phyloP scores from a whole-genome alignment of 2,113 vertebrate genomes.

The Ifrita kowaldi region DNA sequence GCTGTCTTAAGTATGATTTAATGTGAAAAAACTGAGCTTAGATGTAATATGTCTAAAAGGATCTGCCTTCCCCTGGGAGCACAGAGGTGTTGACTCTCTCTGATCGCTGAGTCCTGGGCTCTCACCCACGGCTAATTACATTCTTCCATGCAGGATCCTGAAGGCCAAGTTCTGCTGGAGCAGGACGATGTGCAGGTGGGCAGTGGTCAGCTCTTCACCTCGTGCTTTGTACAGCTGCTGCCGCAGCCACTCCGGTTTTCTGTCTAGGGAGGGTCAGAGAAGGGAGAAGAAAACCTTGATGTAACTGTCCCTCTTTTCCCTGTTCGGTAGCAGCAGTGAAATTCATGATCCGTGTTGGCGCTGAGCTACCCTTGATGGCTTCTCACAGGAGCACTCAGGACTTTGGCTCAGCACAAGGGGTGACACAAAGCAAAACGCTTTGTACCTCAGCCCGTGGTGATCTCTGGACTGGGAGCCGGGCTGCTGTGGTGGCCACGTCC shows the following conservation, averaged over 20 bases:
- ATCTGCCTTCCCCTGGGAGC: not conserved
- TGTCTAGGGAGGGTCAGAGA: not conserved
- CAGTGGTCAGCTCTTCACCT: constrained; percentile 12
- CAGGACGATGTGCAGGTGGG: constrained; percentile 18
- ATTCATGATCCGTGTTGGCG: not conserved
- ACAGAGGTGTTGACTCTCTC: not conserved
- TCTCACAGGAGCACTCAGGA: not conserved
- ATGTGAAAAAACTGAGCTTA: not conserved
- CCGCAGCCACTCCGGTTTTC: not conserved
- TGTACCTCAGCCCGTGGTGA: not conserved
- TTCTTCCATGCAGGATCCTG: not conserved
- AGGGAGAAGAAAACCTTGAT: not conserved
- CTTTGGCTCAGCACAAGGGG: not conserved
- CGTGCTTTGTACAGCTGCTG: not conserved
- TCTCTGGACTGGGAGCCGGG: not conserved
- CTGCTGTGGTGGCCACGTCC: constrained; percentile 33
- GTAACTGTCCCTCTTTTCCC: constrained; percentile 3
- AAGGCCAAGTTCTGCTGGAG: constrained; percentile 37
- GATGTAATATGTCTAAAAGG: not conserved
- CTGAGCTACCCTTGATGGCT: not conserved
- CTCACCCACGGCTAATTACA: not conserved
- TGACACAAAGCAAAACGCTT: not conserved
- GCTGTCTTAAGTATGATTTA: not conserved
- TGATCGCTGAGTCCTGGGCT: constrained; percentile 45
- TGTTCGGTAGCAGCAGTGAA: not conserved